Conservation (phyloP, 1,140 invertebrate genomes). For the Capitella teleta region DNA sequence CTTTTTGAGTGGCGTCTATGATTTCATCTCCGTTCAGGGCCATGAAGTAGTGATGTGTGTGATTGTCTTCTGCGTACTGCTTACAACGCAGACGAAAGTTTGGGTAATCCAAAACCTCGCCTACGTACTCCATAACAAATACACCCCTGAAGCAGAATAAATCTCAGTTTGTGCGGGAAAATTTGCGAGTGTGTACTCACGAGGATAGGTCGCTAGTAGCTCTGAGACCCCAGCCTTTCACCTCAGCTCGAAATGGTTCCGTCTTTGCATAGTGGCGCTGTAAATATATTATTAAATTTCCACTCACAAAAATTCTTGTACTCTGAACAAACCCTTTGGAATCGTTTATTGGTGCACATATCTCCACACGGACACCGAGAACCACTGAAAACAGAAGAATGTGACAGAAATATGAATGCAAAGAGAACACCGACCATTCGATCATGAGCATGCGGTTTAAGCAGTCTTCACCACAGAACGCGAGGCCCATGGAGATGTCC, state of each 20-base stretch:
- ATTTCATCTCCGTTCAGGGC: slow-evolving; percentile 84
- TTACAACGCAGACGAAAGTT: slow-evolving; percentile 81
- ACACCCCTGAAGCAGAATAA: slow-evolving; percentile 54
- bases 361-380: slow-evolving; percentile 73
- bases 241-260: slow-evolving; percentile 79
- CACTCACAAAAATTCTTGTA: background rate
- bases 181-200: too few species aligned
- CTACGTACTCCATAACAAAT: slow-evolving; percentile 97
- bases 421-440: slow-evolving; percentile 65
- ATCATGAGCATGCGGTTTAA: slow-evolving; percentile 93
- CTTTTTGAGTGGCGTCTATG: slow-evolving; percentile 86
- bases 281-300: background rate
- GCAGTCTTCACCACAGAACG: slow-evolving; percentile 89
- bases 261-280: slow-evolving; percentile 66
- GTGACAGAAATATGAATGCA: background rate
- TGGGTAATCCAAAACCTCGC: slow-evolving; percentile 83
- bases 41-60: slow-evolving; percentile 98
- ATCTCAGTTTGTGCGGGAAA: background rate
- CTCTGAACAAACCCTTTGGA: slow-evolving; percentile 55
- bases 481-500: slow-evolving; percentile 67
- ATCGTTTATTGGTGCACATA: slow-evolving; percentile 84
- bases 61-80: slow-evolving; percentile 73
- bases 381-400: slow-evolving; percentile 54
- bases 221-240: slow-evolving; percentile 88
- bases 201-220: slow-evolving; percentile 59